phyloP scores from a whole-genome alignment of 92 coral and sea anemone species.

The Zoanthus solanderi region DNA sequence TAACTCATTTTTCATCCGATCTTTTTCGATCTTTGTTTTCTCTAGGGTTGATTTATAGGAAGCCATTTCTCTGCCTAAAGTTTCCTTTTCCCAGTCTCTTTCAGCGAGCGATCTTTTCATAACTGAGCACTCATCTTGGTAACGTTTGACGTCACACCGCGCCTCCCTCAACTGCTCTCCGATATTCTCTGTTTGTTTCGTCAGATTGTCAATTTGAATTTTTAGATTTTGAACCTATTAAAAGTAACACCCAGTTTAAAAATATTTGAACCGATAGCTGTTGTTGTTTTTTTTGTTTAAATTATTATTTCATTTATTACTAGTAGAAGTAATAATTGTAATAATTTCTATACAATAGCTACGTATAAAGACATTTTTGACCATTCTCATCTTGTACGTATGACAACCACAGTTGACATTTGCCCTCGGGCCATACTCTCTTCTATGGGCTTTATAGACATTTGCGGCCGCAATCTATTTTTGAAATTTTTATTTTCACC shows the following conservation, averaged over 20 bases:
- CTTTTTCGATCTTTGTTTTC: constrained; percentile 57
- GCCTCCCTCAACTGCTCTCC: constrained; percentile 60
- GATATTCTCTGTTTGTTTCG: constrained; percentile 45
- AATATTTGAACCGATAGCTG: no score
- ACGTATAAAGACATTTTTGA: no score
- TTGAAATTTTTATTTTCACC: no score
- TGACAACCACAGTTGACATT: no score
- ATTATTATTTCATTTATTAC: constrained; percentile 39
- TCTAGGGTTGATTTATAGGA: constrained; percentile 55
- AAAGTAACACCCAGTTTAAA: background rate
- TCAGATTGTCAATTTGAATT: constrained; percentile 54
- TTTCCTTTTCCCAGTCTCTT: constrained; percentile 83
- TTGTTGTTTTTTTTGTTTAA: constrained; percentile 12
- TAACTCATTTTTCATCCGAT: constrained; percentile 51
- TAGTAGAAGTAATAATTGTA: no score
- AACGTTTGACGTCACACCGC: constrained; percentile 50
- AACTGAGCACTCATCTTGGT: constrained; percentile 65
- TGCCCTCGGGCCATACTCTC: no score
- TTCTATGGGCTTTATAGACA: no score
- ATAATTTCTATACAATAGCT: no score
- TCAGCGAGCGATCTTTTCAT: constrained; percentile 62
- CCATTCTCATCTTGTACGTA: no score
- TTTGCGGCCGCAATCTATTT: no score
- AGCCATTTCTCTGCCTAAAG: constrained; percentile 54
- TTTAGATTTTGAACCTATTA: constrained; percentile 63